These are phyloP conservation scores for Euwallacea similis DNA, from an alignment of 1,140 invertebrate species.

Conservation along the genomic window DNA sequence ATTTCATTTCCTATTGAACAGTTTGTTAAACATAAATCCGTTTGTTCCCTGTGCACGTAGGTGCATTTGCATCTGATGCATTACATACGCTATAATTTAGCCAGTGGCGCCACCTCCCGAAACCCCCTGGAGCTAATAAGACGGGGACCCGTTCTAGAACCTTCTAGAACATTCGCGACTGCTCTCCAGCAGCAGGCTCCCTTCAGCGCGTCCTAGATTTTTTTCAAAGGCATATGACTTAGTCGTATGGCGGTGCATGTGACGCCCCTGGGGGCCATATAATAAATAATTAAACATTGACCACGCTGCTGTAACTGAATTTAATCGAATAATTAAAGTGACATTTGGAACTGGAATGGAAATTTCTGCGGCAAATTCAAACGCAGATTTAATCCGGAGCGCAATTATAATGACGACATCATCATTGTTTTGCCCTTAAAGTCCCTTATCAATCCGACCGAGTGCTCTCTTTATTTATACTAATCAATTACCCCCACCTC, in stretches of 20 bases:
- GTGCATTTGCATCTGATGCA: slow-evolving; percentile 36
- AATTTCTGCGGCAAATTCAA: slow-evolving; percentile 26
- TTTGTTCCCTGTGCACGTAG: slow-evolving; percentile 29
- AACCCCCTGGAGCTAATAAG: too few relatives aligned
- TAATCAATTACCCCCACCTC: too few relatives aligned
- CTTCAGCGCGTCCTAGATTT: too few relatives aligned
- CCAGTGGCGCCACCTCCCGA: too few relatives aligned
- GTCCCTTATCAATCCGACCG: too few relatives aligned
- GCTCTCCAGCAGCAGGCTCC: too few relatives aligned
- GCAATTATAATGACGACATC: too few relatives aligned
- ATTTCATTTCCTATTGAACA: slow-evolving; percentile 39
- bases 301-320: slow-evolving; percentile 39
- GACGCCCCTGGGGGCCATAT: slow-evolving; percentile 22
- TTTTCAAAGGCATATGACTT: too few relatives aligned
- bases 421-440: too few relatives aligned
- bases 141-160: too few relatives aligned
- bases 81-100: slow-evolving; percentile 18
- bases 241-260: background rate
- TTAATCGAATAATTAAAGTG: slow-evolving; percentile 40
- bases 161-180: too few relatives aligned
- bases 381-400: slow-evolving; percentile 22
- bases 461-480: too few relatives aligned
- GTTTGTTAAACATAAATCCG: slow-evolving; percentile 39
- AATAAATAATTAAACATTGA: slow-evolving; percentile 36
- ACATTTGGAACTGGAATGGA: slow-evolving; percentile 37